A percentile compares a stretch with the other conserved stretches of the same genome.
Evolutionary conservation across 1,140 invertebrate species (phyloP).

Genomic region (Meloidogyne exigua): DNA sequence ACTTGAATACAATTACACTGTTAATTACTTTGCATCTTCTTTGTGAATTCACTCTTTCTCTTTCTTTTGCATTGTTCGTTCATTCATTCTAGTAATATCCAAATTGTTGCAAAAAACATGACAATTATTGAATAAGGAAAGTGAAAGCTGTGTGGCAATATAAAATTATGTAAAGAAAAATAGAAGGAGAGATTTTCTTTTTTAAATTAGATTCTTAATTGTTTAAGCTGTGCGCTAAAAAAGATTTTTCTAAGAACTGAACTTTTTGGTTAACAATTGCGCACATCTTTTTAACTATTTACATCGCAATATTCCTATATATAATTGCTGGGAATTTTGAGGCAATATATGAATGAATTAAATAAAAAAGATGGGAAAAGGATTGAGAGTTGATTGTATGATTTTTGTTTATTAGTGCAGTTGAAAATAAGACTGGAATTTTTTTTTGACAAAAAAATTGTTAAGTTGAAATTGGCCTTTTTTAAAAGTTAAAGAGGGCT

Average conservation of each 20-base stretch:
- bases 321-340: neutral
- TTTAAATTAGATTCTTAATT: neutral
- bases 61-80: neutral
- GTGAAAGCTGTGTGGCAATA: neutral
- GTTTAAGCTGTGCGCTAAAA: neutral
- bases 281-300: too few species aligned
- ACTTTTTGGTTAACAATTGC: too few species aligned
- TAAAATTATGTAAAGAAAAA: neutral
- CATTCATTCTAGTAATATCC: neutral
- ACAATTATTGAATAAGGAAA: neutral
- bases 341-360: neutral
- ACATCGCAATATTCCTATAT: neutral
- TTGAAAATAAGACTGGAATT: conserved; percentile 1
- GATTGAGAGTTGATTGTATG: neutral
- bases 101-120: neutral
- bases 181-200: neutral
- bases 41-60: neutral
- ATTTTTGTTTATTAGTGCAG: neutral
- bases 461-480: neutral
- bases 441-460: neutral
- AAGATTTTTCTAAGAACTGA: too few species aligned
- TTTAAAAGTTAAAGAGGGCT: neutral
- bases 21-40: neutral
- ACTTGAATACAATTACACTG: too few species aligned
- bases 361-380: too few species aligned